Percentiles rank a stretch among this genome's conserved stretches.
phyloP scores from a whole-genome alignment of 2,113 vertebrate genomes.

The Otocyon megalotis region DNA sequence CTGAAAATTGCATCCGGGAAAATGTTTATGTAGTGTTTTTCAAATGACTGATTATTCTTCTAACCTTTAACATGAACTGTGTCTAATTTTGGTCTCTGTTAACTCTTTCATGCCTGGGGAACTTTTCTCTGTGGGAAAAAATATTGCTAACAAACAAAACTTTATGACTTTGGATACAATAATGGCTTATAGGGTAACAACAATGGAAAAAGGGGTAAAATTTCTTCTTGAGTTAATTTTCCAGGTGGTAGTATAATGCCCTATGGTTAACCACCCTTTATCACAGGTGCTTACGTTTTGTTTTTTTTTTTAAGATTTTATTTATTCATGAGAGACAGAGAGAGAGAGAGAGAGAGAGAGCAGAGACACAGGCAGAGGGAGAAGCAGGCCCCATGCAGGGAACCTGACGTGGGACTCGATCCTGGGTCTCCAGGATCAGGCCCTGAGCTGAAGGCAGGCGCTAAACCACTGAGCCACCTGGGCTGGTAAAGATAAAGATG shows the following conservation, averaged over 20 bases:
- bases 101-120: slow-evolving; percentile 89
- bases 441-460: no score
- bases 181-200: neutral
- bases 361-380: no score
- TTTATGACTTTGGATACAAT: slow-evolving; percentile 20
- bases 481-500: no score
- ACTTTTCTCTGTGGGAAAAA: slow-evolving; percentile 77
- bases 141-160: neutral
- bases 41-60: slow-evolving; percentile 99
- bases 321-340: no score
- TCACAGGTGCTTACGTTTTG: neutral
- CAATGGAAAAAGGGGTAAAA: neutral
- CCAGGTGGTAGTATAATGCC: neutral
- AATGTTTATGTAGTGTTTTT: slow-evolving; percentile 99
- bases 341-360: no score
- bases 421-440: no score
- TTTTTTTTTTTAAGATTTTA: no score
- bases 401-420: no score
- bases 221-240: slow-evolving; percentile 70
- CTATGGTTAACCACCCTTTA: neutral
- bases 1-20: slow-evolving; percentile 99
- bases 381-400: no score
- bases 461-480: no score
- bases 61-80: slow-evolving; percentile 96
- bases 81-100: slow-evolving; percentile 91